Base-by-base conservation (phyloP, 2,113 vertebrate species). In the Pygoscelis adeliae region DNA sequence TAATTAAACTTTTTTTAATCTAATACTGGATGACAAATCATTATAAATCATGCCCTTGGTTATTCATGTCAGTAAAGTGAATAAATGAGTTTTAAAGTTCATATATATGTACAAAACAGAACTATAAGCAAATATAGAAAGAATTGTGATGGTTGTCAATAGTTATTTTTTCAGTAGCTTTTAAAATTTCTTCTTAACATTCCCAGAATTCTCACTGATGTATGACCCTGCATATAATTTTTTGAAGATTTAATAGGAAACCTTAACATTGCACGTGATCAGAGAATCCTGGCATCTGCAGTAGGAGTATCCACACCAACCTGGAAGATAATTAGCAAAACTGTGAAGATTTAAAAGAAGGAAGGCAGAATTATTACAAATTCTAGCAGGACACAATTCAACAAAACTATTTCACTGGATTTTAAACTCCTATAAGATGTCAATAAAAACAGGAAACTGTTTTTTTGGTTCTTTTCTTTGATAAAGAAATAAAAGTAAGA, bases 1-100 rank as follows among this genome's bases (percentile, higher is more conserved):
- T 95, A 95, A 95, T 96, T 87, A 76, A 71, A 82, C 36, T 91
- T 96, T 95, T 96, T 53, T 19, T 32, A 85, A 87, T 90, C 73
- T 94, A 97, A 89, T 85, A 72, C 66, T 44, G 34, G 69, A 70
- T 84, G 76, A 95, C 47, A 96, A 96, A 96, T 80, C 32, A 82
- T 93, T 94, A 89, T 92, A 93, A 94, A 97, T 90, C 71, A 67
- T 79, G 67, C 56, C 77, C 47, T 89, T 27, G 55, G 73, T 94
- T 82, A 62, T 73, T 83, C 73, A 13, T 32, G 87, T 86, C 97
- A 90, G 74, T 34, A 80, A 95, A 36, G 42, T 2, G 12, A 90
- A 83, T 52, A 87, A 85, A 91, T 69, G 59, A 79, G 49, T 66
- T 66, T 81, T 52, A 63, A 97, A 88, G 36, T 78, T 83, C 67